Base-by-base conservation (phyloP, 2,113 vertebrate species). In the Pampusana beccarii region DNA sequence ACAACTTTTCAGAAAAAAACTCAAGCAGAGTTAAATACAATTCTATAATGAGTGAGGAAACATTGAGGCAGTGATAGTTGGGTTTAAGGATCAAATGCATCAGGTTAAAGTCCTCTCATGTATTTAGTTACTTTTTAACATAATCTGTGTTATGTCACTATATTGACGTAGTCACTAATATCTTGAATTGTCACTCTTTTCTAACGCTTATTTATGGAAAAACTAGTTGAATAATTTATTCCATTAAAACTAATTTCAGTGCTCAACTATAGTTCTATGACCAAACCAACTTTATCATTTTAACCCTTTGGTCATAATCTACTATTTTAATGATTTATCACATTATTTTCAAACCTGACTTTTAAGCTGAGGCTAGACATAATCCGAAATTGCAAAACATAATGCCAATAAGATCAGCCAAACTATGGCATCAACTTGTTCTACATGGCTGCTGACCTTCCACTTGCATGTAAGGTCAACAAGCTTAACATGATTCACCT, bases 31-130 rank as follows among this genome's bases (percentile, higher is more conserved):
- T 53, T 46, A 60, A 67, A 67, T 0, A 16, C 9, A 46, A 9
- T 46, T 46, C 44, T 46, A 19, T 48, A 46, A 65, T 14, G 56
- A 75, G 28, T 6, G 14, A 87, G 46, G 34, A 78, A 85, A 75
- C 16, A 23, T 0, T 3, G 5, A 77, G 51, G 53, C 15, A 46
- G 8, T 4, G 20, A 50, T 54, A 24, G 67, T 8, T 54, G 5
- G 7, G 24, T 75, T 83, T 73, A 86, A 70, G 33, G 54, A 60
- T 24, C 24, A 80, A n/a, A 21, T 5, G 12, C 54, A 70, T 6
- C 44, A 92, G 69, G 36, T 21, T 2, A 9, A 72, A 80, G 25
- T 51, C 16, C 38, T 42, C 24, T 60, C 50, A 58, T 25, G 78
- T 79, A 80, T 25, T 66, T 53, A 33, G 23, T 61, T 16, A 33